Evolutionary conservation across 1,140 invertebrate species (phyloP).

Genomic region (Epicauta chinensis): DNA sequence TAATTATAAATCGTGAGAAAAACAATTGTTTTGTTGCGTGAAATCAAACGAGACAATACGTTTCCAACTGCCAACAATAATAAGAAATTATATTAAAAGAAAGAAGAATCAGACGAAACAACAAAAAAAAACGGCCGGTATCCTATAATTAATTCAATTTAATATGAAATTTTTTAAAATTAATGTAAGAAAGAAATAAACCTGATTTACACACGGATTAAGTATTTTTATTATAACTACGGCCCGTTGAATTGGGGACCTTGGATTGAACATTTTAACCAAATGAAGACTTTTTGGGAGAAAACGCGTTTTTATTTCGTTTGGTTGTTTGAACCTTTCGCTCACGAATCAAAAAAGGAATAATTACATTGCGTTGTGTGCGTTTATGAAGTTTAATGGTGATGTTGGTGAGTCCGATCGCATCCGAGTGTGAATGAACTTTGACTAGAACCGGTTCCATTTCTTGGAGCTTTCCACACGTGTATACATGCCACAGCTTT

Average conservation of each 20-base stretch:
- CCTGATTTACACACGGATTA: too few species aligned
- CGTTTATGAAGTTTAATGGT: constrained; percentile 20
- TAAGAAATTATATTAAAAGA: constrained; percentile 4
- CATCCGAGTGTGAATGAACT: constrained; percentile 31
- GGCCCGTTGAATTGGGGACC: too few species aligned
- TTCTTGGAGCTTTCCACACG: constrained; percentile 24
- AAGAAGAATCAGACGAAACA: constrained; percentile 12
- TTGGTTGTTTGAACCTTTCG: too few species aligned
- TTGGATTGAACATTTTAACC: too few species aligned
- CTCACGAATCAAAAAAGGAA: constrained; percentile 17
- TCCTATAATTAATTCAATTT: constrained; percentile 7
- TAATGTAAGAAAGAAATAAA: too few species aligned
- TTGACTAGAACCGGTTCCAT: constrained; percentile 28
- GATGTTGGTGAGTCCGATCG: constrained; percentile 17
- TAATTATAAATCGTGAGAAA: constrained; percentile 35
- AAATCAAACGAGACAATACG: background rate
- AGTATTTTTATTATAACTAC: too few species aligned
- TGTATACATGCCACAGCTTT: constrained; percentile 16
- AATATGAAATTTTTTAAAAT: constrained; percentile 4
- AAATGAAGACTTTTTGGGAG: background rate
- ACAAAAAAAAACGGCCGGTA: constrained; percentile 12
- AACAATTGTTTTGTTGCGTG: constrained; percentile 1
- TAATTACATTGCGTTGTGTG: constrained; percentile 23
- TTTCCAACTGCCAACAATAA: constrained; percentile 4
- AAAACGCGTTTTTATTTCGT: too few species aligned